Base-by-base conservation (phyloP, 2,888 invertebrate species). In the Taenaris catops region DNA sequence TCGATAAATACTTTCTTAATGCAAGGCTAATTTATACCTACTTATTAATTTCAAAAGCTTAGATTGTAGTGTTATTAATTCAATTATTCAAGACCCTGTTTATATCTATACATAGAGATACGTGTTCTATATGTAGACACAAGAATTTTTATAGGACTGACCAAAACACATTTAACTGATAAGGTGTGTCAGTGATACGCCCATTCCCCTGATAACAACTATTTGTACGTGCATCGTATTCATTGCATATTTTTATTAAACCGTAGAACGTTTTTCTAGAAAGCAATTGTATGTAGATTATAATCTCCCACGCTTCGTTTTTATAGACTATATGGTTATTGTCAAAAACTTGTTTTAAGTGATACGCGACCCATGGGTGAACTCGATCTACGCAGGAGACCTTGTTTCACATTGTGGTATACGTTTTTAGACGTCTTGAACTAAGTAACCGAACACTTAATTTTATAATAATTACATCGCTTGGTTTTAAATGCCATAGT, bases 381-480 rank as follows among this genome's bases (percentile, higher is more conserved):
- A 65, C 83, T 71, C 60, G 76, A 68, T 84, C 84, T 84, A 76
- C 76, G 48, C 51, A 57, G 51, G 63, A 84, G 84, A 84, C 71
- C 81, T 69, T 75, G 81, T 73, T 74, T 71, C 83, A 84, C 68
- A 49, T 61, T 50, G 60, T 61, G 75, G 73, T 75, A 67, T 58
- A 68, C 63, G 65, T 49, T 40, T 25, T 11, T 34, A 53, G 43
- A 25, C 17, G 60, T 45, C 44, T 53, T 55, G 50, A 55, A 54
- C 51, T 50, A 51, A n/a, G 6, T 19, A 19, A 19, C 19, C 19
- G n/a, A 3, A 19, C 19, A 19, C 19, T 7, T 3, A 7, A n/a
- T 19, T 14, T 14, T 14, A 14, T 14, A 46, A 49, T 62, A 43
- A 69, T 63, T 66, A 68, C 55, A 65, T 60, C 56, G 74, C 71